These are phyloP conservation scores for Dendroctonus valens DNA, from an alignment of 1,140 invertebrate species.

Conservation along the genomic window DNA sequence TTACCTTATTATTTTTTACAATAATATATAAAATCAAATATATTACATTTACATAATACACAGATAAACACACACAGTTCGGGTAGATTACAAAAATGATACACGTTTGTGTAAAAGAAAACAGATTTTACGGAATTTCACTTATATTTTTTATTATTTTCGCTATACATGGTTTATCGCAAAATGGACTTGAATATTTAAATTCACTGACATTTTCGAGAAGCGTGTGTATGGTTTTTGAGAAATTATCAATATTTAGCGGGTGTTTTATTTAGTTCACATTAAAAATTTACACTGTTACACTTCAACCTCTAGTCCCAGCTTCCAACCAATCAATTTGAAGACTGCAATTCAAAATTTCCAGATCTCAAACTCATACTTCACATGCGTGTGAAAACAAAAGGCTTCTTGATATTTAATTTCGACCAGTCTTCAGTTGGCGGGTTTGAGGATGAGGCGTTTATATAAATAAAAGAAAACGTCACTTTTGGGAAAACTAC, in stretches of 20 bases:
- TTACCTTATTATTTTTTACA: conserved; percentile 42
- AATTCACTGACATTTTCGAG: too few species aligned
- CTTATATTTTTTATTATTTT: conserved; percentile 15
- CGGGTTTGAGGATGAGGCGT: background rate
- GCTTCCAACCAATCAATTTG: conserved; percentile 5
- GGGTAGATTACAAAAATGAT: conserved; percentile 18
- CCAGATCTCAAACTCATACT: too few species aligned
- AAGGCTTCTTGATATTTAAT: background rate
- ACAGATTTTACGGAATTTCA: conserved; percentile 14
- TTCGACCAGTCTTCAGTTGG: too few species aligned
- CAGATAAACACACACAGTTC: conserved; percentile 32
- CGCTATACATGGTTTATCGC: background rate
- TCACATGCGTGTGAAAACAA: background rate
- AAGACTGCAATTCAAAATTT: too few species aligned
- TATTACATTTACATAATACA: conserved; percentile 35
- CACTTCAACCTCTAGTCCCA: conserved; percentile 22
- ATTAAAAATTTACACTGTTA: conserved; percentile 38
- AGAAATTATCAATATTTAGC: conserved; percentile 30
- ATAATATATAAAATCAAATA: conserved; percentile 41
- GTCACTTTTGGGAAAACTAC: conserved; percentile 50
- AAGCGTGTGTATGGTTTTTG: background rate
- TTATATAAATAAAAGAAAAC: conserved; percentile 41
- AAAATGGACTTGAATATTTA: too few species aligned
- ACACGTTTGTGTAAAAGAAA: conserved; percentile 31
- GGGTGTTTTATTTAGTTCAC: conserved; percentile 29